These are phyloP conservation scores for Azemiops feae DNA, from an alignment of 2,113 vertebrate species.

Conservation along the genomic window DNA sequence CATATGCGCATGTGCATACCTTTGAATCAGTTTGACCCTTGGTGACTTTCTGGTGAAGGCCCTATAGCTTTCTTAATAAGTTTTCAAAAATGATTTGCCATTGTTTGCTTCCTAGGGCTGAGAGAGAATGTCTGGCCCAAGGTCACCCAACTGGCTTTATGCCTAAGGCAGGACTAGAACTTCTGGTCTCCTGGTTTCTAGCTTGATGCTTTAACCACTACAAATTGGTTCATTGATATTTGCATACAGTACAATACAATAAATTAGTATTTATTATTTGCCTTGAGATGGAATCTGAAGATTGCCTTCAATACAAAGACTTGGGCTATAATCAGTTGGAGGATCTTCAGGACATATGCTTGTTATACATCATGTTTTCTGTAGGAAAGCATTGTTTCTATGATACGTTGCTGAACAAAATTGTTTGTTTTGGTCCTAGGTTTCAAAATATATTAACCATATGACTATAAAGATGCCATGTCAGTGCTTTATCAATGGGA, in stretches of 20 bases:
- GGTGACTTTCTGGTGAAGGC: background rate
- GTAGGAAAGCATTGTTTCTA: background rate
- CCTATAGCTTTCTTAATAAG: background rate
- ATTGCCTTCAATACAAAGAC: background rate
- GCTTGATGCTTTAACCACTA: background rate
- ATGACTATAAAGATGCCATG: slow-evolving; percentile 82
- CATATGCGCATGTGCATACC: background rate
- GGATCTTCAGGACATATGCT: background rate
- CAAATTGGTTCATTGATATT: background rate
- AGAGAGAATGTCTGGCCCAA: background rate
- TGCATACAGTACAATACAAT: background rate
- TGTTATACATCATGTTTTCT: background rate
- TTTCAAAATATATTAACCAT: slow-evolving; percentile 74
- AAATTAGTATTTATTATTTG: background rate
- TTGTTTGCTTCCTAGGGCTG: background rate
- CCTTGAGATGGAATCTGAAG: slow-evolving; percentile 6
- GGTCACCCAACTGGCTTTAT: background rate
- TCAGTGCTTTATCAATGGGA: slow-evolving; percentile 83
- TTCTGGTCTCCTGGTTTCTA: background rate
- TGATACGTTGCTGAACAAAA: background rate
- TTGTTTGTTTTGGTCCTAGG: slow-evolving; percentile 58
- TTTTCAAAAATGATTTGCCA: background rate
- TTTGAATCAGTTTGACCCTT: background rate
- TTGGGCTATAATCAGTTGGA: background rate
- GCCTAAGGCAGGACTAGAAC: background rate